Base-by-base conservation (phyloP, 2,888 invertebrate species). In the Tetramorium bicarinatum region DNA sequence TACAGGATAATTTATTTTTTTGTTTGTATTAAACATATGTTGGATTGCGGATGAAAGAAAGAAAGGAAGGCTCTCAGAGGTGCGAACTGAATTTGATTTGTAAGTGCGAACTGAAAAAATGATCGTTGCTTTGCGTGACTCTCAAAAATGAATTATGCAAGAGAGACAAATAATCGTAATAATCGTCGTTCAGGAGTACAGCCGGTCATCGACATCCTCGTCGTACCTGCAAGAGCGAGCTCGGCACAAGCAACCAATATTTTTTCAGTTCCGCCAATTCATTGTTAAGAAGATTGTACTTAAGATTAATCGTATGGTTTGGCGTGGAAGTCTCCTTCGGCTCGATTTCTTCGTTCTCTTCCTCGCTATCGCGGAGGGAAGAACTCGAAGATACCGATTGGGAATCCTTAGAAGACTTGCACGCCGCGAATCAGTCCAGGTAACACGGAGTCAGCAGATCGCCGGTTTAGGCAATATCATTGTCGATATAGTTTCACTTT, bases 371-470 rank as follows among this genome's bases (percentile, higher is more conserved):
- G 44, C 15, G 77, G 74, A 75, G 52, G 61, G 71, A 62, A 80
- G 13, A 66, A 87, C 54, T 83, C 49, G 85, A 90, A 88, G 91
- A 90, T 89, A 86, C 83, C 86, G 84, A 86, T 67, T 87, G 64
- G 47, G 47, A 61, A 56, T 80, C 82, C 87, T 79, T 84, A 84
- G 83, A 89, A 90, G 89, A 91, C 94, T 92, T 94, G 92, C 93
- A 90, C 92, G 88, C 91, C 91, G 84, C 86, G 88, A 92, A 93
- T 92, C 94, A 94, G 94, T 94, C 94, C 94, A 94, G 93, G 92
- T 94, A 93, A 94, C 94, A 94, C 94, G 94, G 94, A 94, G 94
- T 94, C 93, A 94, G 93, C 92, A 91, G 91, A 93, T 92, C 91
- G 93, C 93, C 92, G 92, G 92, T 90, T 34, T 88, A 88, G 89